A percentile compares a stretch with the other conserved stretches of the same genome.
Conservation (phyloP, 1,140 invertebrate genomes). For the Drosophila guanche region DNA sequence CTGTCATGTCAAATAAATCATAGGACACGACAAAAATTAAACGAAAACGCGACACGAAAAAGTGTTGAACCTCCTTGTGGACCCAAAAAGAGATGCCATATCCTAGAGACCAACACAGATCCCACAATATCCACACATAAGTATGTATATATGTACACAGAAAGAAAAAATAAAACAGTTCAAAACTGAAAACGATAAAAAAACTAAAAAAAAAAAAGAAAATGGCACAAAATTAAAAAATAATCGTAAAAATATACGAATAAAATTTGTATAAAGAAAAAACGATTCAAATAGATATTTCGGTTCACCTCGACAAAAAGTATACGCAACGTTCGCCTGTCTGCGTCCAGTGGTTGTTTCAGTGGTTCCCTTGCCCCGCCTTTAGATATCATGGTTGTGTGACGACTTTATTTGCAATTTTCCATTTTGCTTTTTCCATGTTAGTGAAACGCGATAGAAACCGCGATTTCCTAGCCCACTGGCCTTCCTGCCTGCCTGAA, state of each 20-base stretch:
- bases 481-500: conserved; percentile 8
- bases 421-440: conserved; percentile 68
- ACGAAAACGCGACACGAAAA: conserved; percentile 37
- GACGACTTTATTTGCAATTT: conserved; percentile 54
- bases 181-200: conserved; percentile 18
- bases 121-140: too few relatives aligned
- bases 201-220: conserved; percentile 1
- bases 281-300: conserved; percentile 41
- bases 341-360: conserved; percentile 12
- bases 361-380: conserved; percentile 6
- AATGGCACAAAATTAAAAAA: conserved; percentile 3
- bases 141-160: too few relatives aligned
- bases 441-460: conserved; percentile 65
- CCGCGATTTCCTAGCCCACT: conserved; percentile 61
- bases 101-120: too few relatives aligned
- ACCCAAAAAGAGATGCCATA: too few relatives aligned
- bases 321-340: conserved; percentile 67
- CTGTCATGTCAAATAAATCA: conserved; percentile 79
- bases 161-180: too few relatives aligned
- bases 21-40: conserved; percentile 68
- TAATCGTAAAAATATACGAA: too few relatives aligned
- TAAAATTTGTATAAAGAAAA: conserved; percentile 14
- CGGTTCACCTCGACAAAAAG: conserved; percentile 29
- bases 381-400: conserved; percentile 55
- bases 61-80: conserved; percentile 23